phyloP scores from a whole-genome alignment of 2,113 vertebrate species.

The Mustelus asterias region DNA sequence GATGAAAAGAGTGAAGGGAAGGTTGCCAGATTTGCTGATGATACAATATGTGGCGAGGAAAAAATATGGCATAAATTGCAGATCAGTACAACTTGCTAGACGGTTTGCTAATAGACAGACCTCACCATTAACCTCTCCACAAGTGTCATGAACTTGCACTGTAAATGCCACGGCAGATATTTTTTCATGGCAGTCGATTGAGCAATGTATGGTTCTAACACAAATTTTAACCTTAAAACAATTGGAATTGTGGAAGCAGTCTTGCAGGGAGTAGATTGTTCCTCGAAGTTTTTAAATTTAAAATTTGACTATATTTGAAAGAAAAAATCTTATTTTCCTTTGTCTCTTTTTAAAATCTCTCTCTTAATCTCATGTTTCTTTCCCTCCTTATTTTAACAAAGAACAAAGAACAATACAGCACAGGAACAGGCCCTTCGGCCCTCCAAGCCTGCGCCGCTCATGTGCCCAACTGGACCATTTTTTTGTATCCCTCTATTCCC shows the following conservation, averaged over 20 bases:
- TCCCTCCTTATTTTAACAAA: neutral
- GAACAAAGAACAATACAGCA: no score
- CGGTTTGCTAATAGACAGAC: neutral
- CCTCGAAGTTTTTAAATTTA: neutral
- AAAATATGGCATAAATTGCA: neutral
- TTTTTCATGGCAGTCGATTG: neutral
- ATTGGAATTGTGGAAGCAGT: no score
- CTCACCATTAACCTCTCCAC: neutral
- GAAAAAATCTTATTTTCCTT: neutral
- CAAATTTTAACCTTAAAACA: neutral
- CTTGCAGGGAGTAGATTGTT: neutral
- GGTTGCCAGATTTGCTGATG: neutral
- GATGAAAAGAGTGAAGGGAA: no score
- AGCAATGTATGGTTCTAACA: neutral
- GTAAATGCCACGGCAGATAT: neutral
- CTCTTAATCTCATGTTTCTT: neutral
- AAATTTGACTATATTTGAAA: neutral
- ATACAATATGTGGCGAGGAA: no score
- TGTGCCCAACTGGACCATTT: no score
- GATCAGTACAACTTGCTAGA: neutral
- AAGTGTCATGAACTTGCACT: neutral
- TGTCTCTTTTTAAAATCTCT: neutral
- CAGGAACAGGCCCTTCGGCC: no score
- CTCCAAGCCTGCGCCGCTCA: no score
- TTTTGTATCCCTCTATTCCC: no score